A percentile compares a stretch with the other conserved stretches of the same genome.
phyloP scores from a whole-genome alignment of 2,888 invertebrate species.

The Perdita meconis region DNA sequence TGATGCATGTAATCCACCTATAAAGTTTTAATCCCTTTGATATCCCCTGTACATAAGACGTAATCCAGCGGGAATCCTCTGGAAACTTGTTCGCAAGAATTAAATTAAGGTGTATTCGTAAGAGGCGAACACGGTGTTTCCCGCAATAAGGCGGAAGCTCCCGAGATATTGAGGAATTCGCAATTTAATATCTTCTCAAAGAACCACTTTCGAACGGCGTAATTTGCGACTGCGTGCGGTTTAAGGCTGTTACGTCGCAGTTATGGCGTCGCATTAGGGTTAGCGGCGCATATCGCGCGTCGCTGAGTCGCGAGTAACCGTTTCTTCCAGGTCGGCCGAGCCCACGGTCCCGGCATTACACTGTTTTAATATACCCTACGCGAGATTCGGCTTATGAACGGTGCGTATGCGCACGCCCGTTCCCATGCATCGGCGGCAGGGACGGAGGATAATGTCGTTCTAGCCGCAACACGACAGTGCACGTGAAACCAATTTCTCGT shows the following conservation, averaged over 20 bases:
- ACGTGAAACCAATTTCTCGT: slow-evolving; percentile 61
- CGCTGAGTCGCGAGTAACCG: slow-evolving; percentile 30
- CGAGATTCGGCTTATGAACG: slow-evolving; percentile 38
- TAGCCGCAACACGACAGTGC: slow-evolving; percentile 53
- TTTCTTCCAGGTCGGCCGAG: slow-evolving; percentile 24
- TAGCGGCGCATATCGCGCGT: slow-evolving; percentile 26
- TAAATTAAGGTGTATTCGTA: slow-evolving; percentile 14
- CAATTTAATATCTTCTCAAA: slow-evolving; percentile 40
- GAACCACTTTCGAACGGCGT: slow-evolving; percentile 35
- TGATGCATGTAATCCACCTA: no score
- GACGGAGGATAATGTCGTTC: slow-evolving; percentile 32
- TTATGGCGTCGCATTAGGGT: slow-evolving; percentile 25
- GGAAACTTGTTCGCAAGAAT: slow-evolving; percentile 14
- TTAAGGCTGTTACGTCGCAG: background rate
- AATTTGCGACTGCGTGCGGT: slow-evolving; percentile 23
- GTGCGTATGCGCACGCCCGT: background rate
- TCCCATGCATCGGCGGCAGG: background rate
- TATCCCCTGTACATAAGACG: no score
- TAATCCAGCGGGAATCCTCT: background rate
- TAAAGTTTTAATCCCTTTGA: no score
- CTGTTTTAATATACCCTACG: slow-evolving; percentile 41
- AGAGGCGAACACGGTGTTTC: slow-evolving; percentile 7
- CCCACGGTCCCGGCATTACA: slow-evolving; percentile 5
- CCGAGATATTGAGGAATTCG: slow-evolving; percentile 17
- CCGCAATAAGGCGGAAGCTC: background rate